Base-by-base conservation (phyloP, 1,140 invertebrate species). In the Diachasmimorpha longicaudata region DNA sequence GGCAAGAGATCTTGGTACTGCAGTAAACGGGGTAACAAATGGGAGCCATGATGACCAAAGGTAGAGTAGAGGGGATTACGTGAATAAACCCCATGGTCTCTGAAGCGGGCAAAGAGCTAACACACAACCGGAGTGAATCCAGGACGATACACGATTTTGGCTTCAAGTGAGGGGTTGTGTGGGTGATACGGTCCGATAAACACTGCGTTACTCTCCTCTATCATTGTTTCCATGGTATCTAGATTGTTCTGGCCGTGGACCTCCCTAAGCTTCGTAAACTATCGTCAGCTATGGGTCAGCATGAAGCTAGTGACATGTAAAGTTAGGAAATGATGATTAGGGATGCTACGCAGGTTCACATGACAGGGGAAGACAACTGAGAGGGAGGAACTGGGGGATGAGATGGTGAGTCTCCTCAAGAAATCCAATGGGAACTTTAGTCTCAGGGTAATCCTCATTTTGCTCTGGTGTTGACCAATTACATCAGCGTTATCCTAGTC, bases 111-210 rank as follows among this genome's bases (percentile, higher is more conserved):
- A n/a, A 63, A 42, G 23, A 44, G 68, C 70, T 46, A 8, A 72
- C n/a, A 21, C 52, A 46, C 44, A 46, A 46, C 44, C 44, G n/a
- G 11, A 46, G 44, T 46, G 11, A n/a, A 46, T 46, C 19, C 21
- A 52, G 14, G 63, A 67, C 46, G 44, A 72, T 76, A 37, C 52
- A 31, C 21, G 55, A 72, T 72, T 74, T 76, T 69, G 77, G 66
- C 39, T 69, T 63, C 67, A 74, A 78, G 79, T 82, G 81, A 80
- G 75, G 77, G 77, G 25, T n/a, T 2, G 55, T 63, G 58, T 63
- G 58, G 58, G 58, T 25, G 77, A 85, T 85, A 85, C 80, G 81
- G 80, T 79, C 81, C 84, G 85, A 85, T 87, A 87, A 86, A 87
- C 85, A 85, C 83, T 78, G 78, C 80, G 80, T 85, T 85, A 85